These are phyloP conservation scores for Belgica antarctica DNA, from an alignment of 2,888 invertebrate species.

Conservation along the genomic window DNA sequence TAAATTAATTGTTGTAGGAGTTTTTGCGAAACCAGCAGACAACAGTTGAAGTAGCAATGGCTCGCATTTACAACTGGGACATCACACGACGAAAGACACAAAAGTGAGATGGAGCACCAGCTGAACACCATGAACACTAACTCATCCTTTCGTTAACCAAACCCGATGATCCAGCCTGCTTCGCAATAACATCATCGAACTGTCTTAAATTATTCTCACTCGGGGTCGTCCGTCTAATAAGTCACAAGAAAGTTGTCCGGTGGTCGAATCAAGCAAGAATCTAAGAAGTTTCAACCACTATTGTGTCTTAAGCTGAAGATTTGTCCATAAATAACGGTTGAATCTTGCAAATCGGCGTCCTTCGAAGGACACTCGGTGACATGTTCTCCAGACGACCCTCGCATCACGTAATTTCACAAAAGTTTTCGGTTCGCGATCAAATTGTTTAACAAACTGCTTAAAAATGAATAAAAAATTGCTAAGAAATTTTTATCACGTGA, in stretches of 20 bases:
- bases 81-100: conserved; percentile 71
- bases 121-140: too few species aligned
- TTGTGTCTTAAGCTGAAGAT: too few species aligned
- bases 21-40: conserved; percentile 86
- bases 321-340: too few species aligned
- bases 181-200: background rate
- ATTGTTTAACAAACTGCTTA: background rate
- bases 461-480: background rate
- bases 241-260: too few species aligned
- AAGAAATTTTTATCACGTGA: background rate
- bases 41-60: conserved; percentile 98
- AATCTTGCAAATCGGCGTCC: too few species aligned
- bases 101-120: background rate
- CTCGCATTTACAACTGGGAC: conserved; percentile 97
- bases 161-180: background rate
- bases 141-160: conserved; percentile 7
- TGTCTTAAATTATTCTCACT: background rate
- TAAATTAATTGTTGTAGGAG: background rate
- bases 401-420: too few species aligned
- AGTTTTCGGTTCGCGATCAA: conserved; percentile 5
- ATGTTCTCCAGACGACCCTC: too few species aligned
- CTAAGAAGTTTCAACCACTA: too few species aligned
- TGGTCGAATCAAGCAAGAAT: too few species aligned
- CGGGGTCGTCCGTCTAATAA: too few species aligned
- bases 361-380: too few species aligned